These are phyloP conservation scores for Poeciliopsis turneri DNA, from an alignment of 2,797 vertebrate species.

Conservation along the genomic window DNA sequence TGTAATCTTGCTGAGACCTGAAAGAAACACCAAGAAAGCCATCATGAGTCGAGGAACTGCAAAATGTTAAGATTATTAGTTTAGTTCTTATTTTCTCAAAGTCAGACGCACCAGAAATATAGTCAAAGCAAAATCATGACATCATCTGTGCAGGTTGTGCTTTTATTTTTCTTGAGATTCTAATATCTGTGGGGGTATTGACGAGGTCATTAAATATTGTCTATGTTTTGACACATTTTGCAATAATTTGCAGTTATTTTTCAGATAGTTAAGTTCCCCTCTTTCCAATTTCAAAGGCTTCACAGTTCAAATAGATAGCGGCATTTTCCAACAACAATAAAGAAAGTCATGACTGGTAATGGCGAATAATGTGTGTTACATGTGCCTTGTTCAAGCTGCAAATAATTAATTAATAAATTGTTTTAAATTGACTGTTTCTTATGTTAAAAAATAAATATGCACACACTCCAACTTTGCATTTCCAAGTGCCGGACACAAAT, in stretches of 20 bases:
- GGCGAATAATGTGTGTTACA: not conserved
- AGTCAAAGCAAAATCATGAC: not conserved
- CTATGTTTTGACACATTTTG: not conserved
- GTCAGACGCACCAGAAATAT: not conserved
- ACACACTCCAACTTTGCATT: not conserved
- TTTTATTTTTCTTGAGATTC: not conserved
- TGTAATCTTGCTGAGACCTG: slow-evolving; percentile 62
- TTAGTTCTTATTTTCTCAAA: not conserved
- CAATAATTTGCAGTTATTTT: not conserved
- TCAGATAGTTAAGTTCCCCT: not conserved
- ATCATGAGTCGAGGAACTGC: slow-evolving; percentile 51
- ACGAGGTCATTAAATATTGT: not conserved
- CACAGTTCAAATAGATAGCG: not conserved
- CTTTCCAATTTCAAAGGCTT: not conserved
- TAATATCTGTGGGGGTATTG: not conserved
- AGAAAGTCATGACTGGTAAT: not conserved
- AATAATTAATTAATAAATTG: not conserved
- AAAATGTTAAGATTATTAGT: not conserved
- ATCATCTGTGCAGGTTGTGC: not conserved
- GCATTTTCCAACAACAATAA: not conserved
- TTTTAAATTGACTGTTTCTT: not conserved
- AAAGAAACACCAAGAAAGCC: slow-evolving; percentile 72
- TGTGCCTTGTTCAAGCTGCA: not conserved
- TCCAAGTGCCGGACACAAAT: not conserved
- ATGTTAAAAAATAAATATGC: not conserved